Evolutionary conservation across 1,140 invertebrate genomes (phyloP).

Genomic region (Druon quercuslanigerum): DNA sequence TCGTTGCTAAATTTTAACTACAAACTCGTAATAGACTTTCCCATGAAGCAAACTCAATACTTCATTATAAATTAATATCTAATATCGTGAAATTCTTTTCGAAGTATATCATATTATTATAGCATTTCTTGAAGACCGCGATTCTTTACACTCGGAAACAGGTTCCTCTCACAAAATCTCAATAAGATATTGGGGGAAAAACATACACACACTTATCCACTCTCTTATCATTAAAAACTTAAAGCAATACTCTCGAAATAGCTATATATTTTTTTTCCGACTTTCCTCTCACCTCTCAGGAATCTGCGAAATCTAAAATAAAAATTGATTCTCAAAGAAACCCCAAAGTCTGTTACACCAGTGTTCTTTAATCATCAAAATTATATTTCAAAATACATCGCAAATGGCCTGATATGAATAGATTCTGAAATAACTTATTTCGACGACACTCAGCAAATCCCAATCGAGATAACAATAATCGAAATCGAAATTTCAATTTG

Average conservation of each 20-base stretch:
- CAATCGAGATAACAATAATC: neutral
- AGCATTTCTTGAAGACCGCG: slow-evolving; percentile 10
- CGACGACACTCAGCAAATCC: slow-evolving; percentile 22
- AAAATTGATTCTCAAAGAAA: neutral
- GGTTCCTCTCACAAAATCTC: slow-evolving; percentile 18
- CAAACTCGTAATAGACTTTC: slow-evolving; percentile 56
- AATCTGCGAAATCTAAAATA: neutral
- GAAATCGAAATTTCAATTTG: slow-evolving; percentile 10
- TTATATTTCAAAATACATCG: neutral
- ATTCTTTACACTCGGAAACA: slow-evolving; percentile 21
- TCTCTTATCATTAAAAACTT: slow-evolving; percentile 52
- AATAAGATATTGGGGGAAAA: neutral
- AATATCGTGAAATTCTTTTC: slow-evolving; percentile 44
- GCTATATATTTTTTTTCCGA: neutral
- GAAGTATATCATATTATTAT: slow-evolving; percentile 25
- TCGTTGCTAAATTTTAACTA: slow-evolving; percentile 55
- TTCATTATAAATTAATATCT: slow-evolving; percentile 57
- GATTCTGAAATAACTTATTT: slow-evolving; percentile 27
- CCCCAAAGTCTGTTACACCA: neutral
- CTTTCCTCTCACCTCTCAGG: too few relatives aligned
- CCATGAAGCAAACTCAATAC: slow-evolving; percentile 57
- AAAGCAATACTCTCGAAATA: slow-evolving; percentile 39
- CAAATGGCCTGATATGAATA: slow-evolving; percentile 29
- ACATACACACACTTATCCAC: slow-evolving; percentile 3
- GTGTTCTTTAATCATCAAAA: slow-evolving; percentile 17